Base-by-base conservation (phyloP, 2,113 vertebrate species). In the Lepus europaeus region DNA sequence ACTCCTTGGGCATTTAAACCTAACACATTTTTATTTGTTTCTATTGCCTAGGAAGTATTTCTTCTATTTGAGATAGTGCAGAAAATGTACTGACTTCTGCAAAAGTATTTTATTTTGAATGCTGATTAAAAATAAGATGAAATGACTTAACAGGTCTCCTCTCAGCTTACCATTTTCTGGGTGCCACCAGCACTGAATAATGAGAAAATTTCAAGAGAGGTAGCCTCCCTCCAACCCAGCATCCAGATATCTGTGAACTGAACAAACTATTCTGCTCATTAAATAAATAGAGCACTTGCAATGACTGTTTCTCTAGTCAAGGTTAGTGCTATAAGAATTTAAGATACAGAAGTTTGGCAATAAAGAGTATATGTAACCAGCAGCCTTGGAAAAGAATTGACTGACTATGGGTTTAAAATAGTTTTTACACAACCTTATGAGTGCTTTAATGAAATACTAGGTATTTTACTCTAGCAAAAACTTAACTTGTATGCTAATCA, bases 401-500 rank as follows among this genome's bases (percentile, higher is more conserved):
- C 79, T 94, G 17, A 80, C 64, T 79, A 39, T 83, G 69, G 11
- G 56, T 90, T 95, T 97, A 91, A 93, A 96, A 70, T 77, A 93
- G 56, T 89, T 56, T 45, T 97, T 91, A 90, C 13, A 94, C 1
- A 68, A 36, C 64, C 56, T 78, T 16, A 23, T 39, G 4, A 87
- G 45, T 82, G 66, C 39, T 93, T 95, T 91, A 97, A 63, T 31
- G 68, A 97, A 96, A 64, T 84, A 59, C 90, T 9, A 82, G 81
- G 22, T 96, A 59, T 96, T 97, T 51, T 84, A 97, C 96, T 94
- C 87, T 87, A 90, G 96, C 10, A 61, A 96, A 97, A 73, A 91
- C 59, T 95, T 95, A 69, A 92, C 66, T 97, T 96, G 36, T 39
- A 85, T 97, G 33, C 92, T 97, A 98, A 98, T 96, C 5, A 51